Conservation (phyloP, 1,140 invertebrate species). For the Papilio dardanus region DNA sequence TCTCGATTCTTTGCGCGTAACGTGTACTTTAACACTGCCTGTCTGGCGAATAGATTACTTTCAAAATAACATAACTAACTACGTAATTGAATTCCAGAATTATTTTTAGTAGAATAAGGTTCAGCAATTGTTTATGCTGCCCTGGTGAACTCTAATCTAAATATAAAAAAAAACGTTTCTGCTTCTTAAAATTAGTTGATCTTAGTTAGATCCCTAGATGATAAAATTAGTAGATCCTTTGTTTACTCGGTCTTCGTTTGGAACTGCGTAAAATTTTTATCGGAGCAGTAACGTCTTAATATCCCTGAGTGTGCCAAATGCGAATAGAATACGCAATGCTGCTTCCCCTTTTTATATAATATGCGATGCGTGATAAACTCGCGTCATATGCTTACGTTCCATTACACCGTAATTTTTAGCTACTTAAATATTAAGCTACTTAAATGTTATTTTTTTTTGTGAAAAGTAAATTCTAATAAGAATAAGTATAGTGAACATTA, state of each 20-base stretch:
- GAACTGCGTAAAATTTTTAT: neutral
- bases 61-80: neutral
- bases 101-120: neutral
- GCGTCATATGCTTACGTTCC: slow-evolving; percentile 62
- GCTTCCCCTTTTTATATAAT: slow-evolving; percentile 54
- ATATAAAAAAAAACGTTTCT: too few species aligned
- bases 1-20: slow-evolving; percentile 5
- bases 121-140: neutral
- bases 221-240: too few species aligned
- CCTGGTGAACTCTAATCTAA: too few species aligned
- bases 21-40: neutral
- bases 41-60: neutral
- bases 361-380: slow-evolving; percentile 57
- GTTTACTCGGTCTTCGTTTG: neutral
- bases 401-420: slow-evolving; percentile 38
- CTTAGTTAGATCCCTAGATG: too few species aligned
- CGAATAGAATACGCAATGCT: slow-evolving; percentile 61
- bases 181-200: too few species aligned
- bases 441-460: neutral
- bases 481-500: slow-evolving; percentile 31
- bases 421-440: slow-evolving; percentile 4
- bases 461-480: neutral
- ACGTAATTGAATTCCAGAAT: too few species aligned
- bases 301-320: slow-evolving; percentile 60
- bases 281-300: slow-evolving; percentile 53